A percentile compares a stretch with the other conserved stretches of the same genome.
These are phyloP conservation scores for Tetramorium alpestre DNA, from an alignment of 1,140 invertebrate genomes.

Conservation along the genomic window DNA sequence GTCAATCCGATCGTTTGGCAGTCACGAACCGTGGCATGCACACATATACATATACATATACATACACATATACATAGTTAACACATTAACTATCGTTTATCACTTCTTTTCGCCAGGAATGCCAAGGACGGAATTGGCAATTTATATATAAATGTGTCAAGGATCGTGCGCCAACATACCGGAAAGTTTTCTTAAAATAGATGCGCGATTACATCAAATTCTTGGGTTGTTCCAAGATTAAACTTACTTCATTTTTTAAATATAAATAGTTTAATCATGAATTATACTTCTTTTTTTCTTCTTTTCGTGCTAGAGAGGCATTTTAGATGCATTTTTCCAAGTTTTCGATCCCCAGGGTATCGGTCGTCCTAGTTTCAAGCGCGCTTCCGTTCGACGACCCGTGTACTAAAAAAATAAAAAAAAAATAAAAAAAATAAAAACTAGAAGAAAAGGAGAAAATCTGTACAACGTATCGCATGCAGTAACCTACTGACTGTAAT, in stretches of 20 bases:
- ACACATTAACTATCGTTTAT: slow-evolving; percentile 42
- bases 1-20: slow-evolving; percentile 18
- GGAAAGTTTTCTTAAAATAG: background rate
- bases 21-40: slow-evolving; percentile 37
- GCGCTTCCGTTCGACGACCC: background rate
- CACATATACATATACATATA: no score
- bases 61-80: no score
- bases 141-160: background rate
- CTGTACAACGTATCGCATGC: background rate
- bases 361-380: background rate
- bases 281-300: background rate
- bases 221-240: background rate
- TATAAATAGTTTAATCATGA: background rate
- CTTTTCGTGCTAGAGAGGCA: background rate
- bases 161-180: background rate
- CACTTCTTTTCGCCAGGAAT: slow-evolving; percentile 5
- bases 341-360: background rate
- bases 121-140: slow-evolving; percentile 1
- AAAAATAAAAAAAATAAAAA: background rate
- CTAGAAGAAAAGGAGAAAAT: background rate
- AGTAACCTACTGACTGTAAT: slow-evolving; percentile 12
- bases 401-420: background rate
- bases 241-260: background rate
- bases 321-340: background rate
- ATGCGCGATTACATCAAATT: background rate